Evolutionary conservation across 2,888 invertebrate genomes (phyloP).

Genomic region (Mesorhabditis belari): DNA sequence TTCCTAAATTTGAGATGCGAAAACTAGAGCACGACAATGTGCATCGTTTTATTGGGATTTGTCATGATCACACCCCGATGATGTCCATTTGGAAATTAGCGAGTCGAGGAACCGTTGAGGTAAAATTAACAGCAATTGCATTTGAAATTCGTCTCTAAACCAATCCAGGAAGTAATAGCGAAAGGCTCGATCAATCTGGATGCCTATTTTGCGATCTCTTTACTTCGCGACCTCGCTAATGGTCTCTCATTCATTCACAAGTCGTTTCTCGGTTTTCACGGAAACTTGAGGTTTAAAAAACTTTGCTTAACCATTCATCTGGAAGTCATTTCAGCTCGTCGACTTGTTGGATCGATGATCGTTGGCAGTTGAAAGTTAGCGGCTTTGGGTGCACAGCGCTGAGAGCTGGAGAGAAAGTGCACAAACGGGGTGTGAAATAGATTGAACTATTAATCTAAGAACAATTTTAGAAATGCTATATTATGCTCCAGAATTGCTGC

Average conservation of each 20-base stretch:
- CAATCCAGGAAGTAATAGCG: slow-evolving; percentile 10
- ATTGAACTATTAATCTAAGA: background rate
- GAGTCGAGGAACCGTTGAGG: slow-evolving; percentile 36
- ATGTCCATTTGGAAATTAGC: slow-evolving; percentile 45
- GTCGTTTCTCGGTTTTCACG: slow-evolving; percentile 24
- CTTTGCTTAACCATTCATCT: too few relatives aligned
- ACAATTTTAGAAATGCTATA: slow-evolving; percentile 27
- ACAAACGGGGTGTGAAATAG: background rate
- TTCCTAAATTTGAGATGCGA: slow-evolving; percentile 30
- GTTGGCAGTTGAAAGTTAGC: slow-evolving; percentile 20
- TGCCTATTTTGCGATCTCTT: slow-evolving; percentile 7
- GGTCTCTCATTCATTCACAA: slow-evolving; percentile 28
- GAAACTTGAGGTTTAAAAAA: slow-evolving; percentile 24
- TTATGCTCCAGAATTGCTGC: slow-evolving; percentile 44
- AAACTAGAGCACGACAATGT: slow-evolving; percentile 38
- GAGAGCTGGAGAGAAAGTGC: background rate
- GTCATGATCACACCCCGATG: slow-evolving; percentile 37
- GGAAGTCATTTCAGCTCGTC: slow-evolving; percentile 28
- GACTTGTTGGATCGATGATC: slow-evolving; percentile 30
- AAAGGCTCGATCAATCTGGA: slow-evolving; percentile 29
- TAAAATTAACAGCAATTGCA: too few relatives aligned
- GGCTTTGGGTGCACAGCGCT: background rate
- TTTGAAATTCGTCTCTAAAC: background rate
- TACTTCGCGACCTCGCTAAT: slow-evolving; percentile 9
- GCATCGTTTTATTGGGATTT: slow-evolving; percentile 43